Evolutionary conservation across 37 sponge, comb jelly and placozoan species (phyloP), one percentile per base, ranked within the genome.

Genomic region (Cliona cf. orientalis): DNA sequence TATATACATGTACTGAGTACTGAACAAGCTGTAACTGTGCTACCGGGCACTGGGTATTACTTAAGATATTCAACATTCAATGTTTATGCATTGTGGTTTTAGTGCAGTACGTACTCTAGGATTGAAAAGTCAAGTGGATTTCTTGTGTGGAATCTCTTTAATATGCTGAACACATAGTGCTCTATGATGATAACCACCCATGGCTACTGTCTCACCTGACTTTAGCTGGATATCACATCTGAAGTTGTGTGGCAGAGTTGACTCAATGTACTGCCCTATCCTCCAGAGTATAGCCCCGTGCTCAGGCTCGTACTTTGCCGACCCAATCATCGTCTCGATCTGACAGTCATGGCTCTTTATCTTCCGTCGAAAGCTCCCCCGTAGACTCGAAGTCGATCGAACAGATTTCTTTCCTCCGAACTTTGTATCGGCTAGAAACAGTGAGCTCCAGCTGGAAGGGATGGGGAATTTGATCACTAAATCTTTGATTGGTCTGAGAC

Each of bases 291-390:
- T 81, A 34, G 91, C 88, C 2, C 72, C 71, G 33, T 91, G 91
- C 44, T 84, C 95, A 2, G 91, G 69, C 79, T 91, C 91, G 40
- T 86, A 95, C 85, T 85, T 87, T 56, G 95, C 91, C 6, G 70
- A 79, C 23, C 95, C 95, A 5, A 91, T 19, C 17, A 85, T 82
- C 1, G 83, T 80, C 43, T 84, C 69, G 6, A 92, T 74, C 55
- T 66, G 68, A 46, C 79, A 79, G 0, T 66, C 29, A 49, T 68
- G 66, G 45, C 55, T 79, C 67, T 66, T 79, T 14, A 79, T 67
- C 79, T 95, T 95, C 29, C 89, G 78, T 49, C 95, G 57, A 68
- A 95, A 95, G 63, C 91, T 91, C 6, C 95, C 95, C 32, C 95
- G 55, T 11, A 92, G 75, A 38, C 72, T 69, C n/a, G 82, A 9